These are phyloP conservation scores for Sycobia sp. DNA, from an alignment of 1,140 invertebrate genomes.

Conservation along the genomic window DNA sequence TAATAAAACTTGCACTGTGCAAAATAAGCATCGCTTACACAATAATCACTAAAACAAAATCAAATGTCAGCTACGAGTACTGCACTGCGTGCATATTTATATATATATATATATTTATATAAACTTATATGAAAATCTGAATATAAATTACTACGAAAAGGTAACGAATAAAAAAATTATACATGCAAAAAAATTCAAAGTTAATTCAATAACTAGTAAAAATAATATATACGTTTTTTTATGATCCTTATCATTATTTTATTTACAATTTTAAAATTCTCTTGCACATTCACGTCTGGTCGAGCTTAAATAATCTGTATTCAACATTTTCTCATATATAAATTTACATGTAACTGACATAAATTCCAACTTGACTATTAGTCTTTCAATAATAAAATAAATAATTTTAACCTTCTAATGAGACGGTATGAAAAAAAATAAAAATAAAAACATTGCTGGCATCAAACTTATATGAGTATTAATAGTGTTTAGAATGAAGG, in stretches of 20 bases:
- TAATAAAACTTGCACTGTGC: too few species aligned
- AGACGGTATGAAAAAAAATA: conserved; percentile 11
- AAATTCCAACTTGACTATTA: too few species aligned
- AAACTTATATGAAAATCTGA: conserved; percentile 28
- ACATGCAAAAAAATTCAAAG: background rate
- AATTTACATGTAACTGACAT: background rate
- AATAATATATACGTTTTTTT: conserved; percentile 16
- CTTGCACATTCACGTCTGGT: conserved; percentile 23
- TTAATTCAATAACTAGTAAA: conserved; percentile 15
- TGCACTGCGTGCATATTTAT: too few species aligned
- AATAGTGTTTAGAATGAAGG: conserved; percentile 6
- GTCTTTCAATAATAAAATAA: conserved; percentile 6
- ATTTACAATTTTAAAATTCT: conserved; percentile 27
- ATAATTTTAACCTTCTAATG: background rate
- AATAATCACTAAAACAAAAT: too few species aligned
- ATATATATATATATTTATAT: conserved; percentile 7
- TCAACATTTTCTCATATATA: conserved; percentile 21
- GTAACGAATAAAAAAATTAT: conserved; percentile 12
- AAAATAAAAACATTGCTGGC: background rate
- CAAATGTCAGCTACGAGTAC: background rate
- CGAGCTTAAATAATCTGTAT: conserved; percentile 19
- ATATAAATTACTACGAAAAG: conserved; percentile 28
- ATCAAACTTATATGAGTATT: conserved; percentile 32
- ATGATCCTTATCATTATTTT: conserved; percentile 1
- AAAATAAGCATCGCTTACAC: too few species aligned